Evolutionary conservation across 2,888 invertebrate genomes (phyloP).

Genomic region (Erpobdella octoculata): DNA sequence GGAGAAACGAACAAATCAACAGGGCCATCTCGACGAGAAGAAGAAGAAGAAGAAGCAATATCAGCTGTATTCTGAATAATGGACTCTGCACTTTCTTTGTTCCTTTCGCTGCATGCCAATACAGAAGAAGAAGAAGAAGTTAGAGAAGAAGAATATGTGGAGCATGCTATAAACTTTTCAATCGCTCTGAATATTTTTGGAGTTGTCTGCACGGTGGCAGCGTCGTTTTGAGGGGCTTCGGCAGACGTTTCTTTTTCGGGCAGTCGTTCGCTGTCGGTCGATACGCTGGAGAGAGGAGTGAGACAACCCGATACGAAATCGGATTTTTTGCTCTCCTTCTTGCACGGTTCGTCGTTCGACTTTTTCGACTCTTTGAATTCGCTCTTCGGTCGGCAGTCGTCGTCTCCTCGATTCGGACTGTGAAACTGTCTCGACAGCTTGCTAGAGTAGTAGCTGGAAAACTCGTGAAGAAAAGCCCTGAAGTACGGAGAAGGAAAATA

Average conservation of each 20-base stretch:
- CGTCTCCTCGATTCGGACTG: background rate
- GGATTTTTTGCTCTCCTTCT: background rate
- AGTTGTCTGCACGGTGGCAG: background rate
- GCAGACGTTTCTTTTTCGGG: background rate
- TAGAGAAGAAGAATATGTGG: too few species aligned
- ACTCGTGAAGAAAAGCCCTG: background rate
- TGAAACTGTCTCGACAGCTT: background rate
- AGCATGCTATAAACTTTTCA: background rate
- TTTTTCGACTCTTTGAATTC: background rate
- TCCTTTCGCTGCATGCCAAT: too few species aligned
- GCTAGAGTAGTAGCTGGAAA: background rate
- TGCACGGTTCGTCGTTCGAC: background rate
- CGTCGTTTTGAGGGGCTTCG: background rate
- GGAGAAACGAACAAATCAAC: background rate
- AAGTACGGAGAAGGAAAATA: background rate
- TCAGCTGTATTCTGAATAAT: too few species aligned
- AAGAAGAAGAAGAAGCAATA: background rate
- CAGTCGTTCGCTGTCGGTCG: conserved; percentile 4
- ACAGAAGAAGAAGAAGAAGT: too few species aligned
- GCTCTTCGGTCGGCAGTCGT: background rate
- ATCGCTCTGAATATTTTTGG: background rate
- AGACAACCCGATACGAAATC: conserved; percentile 7
- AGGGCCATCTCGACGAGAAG: background rate
- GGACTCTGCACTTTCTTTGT: too few species aligned
- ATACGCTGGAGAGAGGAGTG: conserved; percentile 10